These are phyloP conservation scores for Platyura marginata DNA, from an alignment of 1,140 invertebrate genomes.

Conservation along the genomic window DNA sequence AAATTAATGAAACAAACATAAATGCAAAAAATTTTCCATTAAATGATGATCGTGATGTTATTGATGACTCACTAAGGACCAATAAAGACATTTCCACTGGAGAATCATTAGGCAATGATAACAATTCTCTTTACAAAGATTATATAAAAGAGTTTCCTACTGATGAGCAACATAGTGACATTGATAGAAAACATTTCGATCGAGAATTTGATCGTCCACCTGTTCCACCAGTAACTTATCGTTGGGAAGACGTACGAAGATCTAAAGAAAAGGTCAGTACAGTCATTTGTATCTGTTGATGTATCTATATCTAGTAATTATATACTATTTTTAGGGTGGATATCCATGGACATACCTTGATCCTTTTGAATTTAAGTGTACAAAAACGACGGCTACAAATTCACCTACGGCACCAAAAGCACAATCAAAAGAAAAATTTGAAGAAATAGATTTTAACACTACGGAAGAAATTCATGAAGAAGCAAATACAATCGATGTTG, in stretches of 20 bases:
- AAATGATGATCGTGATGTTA: background rate
- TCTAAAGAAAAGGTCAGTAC: slow-evolving; percentile 24
- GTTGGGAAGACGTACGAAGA: slow-evolving; percentile 49
- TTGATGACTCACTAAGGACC: background rate
- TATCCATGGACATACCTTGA: slow-evolving; percentile 49
- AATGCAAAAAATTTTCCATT: background rate
- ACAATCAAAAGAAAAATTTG: background rate
- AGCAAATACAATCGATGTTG: too few relatives aligned
- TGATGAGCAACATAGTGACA: background rate
- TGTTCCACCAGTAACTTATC: slow-evolving; percentile 43
- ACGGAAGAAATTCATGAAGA: too few relatives aligned
- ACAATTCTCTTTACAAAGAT: background rate
- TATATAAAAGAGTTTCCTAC: background rate
- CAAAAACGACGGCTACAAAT: background rate
- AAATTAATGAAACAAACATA: too few relatives aligned
- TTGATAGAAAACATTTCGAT: slow-evolving; percentile 9
- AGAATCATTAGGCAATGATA: too few relatives aligned
- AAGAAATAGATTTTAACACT: background rate
- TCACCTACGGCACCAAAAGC: background rate
- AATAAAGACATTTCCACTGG: too few relatives aligned
- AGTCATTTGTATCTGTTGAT: background rate
- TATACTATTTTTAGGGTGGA: slow-evolving; percentile 30
- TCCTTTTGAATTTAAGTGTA: background rate
- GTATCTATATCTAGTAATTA: background rate
- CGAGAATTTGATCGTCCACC: slow-evolving; percentile 28